Evolutionary conservation across 2,113 vertebrate species (phyloP).

Genomic region (Apus apus): DNA sequence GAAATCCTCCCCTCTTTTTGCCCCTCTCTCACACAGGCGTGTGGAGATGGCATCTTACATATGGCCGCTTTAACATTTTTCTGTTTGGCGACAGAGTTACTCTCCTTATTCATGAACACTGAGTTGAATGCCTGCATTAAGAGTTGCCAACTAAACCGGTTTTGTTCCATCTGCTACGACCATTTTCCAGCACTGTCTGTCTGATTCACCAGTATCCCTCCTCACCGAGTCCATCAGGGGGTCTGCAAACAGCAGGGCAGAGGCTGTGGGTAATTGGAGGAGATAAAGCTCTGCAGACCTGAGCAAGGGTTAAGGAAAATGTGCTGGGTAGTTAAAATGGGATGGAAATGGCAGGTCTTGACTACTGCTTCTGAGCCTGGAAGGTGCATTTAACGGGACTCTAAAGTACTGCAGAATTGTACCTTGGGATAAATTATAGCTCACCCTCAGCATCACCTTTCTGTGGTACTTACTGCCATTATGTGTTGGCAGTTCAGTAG

Average conservation of each 20-base stretch:
- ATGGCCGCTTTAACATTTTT: neutral
- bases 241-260: neutral
- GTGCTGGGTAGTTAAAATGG: neutral
- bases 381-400: constrained; percentile 2
- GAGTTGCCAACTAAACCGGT: constrained; percentile 1
- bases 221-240: neutral
- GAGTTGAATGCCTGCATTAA: neutral
- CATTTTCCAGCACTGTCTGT: constrained; percentile 17
- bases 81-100: constrained; percentile 11
- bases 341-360: neutral
- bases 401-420: neutral
- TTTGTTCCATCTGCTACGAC: constrained; percentile 55
- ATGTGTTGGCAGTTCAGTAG: neutral
- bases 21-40: neutral
- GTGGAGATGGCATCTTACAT: neutral
- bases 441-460: constrained; percentile 40
- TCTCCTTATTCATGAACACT: constrained; percentile 11
- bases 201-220: constrained; percentile 46
- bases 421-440: constrained; percentile 23
- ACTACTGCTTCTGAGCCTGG: neutral
- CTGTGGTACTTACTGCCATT: neutral
- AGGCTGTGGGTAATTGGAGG: neutral
- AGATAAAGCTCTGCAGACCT: neutral
- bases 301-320: neutral
- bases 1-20: neutral